A percentile compares a stretch with the other conserved stretches of the same genome.
Evolutionary conservation across 1,140 invertebrate genomes (phyloP).

Genomic region (Oryzaephilus surinamensis): DNA sequence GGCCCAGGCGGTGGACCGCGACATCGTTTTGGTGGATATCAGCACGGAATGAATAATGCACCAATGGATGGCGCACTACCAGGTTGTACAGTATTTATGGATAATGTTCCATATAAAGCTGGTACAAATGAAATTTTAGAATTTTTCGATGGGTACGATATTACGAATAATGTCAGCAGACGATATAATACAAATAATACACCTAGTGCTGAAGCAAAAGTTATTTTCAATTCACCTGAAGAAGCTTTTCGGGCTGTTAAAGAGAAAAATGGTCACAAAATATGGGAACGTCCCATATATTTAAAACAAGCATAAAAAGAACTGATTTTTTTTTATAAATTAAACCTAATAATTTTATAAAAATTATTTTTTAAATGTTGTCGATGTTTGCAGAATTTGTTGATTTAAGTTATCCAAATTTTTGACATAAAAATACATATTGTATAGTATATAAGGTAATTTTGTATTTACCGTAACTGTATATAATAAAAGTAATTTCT

Average conservation of each 20-base stretch:
- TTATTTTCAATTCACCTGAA: constrained; percentile 62
- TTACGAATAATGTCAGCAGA: constrained; percentile 65
- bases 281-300: constrained; percentile 45
- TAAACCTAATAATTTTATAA: background rate
- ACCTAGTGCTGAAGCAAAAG: constrained; percentile 80
- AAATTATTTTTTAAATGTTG: background rate
- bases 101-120: constrained; percentile 80
- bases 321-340: constrained; percentile 4
- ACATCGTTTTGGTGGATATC: background rate
- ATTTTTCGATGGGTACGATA: constrained; percentile 70
- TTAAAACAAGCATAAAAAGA: constrained; percentile 32
- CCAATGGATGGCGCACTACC: constrained; percentile 37
- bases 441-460: background rate
- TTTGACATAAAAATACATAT: background rate
- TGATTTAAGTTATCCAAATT: background rate
- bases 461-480: too few species aligned
- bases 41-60: constrained; percentile 6
- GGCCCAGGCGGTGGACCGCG: constrained; percentile 2
- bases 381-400: background rate
- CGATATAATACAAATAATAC: constrained; percentile 74
- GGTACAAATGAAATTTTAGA: constrained; percentile 76
- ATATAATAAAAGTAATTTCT: too few species aligned
- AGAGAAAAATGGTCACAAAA: constrained; percentile 43
- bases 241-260: constrained; percentile 67
- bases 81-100: constrained; percentile 70